phyloP scores from a whole-genome alignment of 1,140 invertebrate species.

The Heliconius eleuchia region DNA sequence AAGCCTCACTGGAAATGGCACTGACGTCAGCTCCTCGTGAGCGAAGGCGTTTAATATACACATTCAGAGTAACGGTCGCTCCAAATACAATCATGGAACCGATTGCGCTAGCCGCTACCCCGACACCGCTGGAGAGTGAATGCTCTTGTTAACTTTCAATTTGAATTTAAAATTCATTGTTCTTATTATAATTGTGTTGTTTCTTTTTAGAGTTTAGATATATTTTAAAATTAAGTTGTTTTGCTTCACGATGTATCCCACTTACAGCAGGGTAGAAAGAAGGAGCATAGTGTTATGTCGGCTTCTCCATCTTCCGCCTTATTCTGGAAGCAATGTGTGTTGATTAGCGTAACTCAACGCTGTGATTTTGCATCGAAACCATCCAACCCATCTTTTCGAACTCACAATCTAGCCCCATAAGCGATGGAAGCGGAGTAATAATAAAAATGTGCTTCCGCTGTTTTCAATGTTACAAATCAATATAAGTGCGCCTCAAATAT shows the following conservation, averaged over 20 bases:
- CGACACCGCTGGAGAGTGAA: background rate
- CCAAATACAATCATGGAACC: constrained; percentile 46
- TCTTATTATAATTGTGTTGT: background rate
- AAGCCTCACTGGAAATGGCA: constrained; percentile 25
- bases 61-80: constrained; percentile 39
- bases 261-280: too few relatives aligned
- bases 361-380: too few relatives aligned
- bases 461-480: too few relatives aligned
- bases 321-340: too few relatives aligned
- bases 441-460: too few relatives aligned
- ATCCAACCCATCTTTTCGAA: too few relatives aligned
- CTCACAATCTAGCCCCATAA: too few relatives aligned
- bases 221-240: background rate
- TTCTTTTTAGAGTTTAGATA: background rate
- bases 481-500: too few relatives aligned
- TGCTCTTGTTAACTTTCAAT: background rate
- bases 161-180: background rate
- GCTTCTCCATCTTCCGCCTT: too few relatives aligned
- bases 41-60: constrained; percentile 32
- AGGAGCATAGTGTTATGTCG: too few relatives aligned
- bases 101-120: constrained; percentile 21
- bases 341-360: too few relatives aligned
- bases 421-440: too few relatives aligned
- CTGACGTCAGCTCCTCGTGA: constrained; percentile 32
- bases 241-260: background rate